Conservation (phyloP, 1,140 invertebrate species). For the Lasioglossum baleicum region DNA sequence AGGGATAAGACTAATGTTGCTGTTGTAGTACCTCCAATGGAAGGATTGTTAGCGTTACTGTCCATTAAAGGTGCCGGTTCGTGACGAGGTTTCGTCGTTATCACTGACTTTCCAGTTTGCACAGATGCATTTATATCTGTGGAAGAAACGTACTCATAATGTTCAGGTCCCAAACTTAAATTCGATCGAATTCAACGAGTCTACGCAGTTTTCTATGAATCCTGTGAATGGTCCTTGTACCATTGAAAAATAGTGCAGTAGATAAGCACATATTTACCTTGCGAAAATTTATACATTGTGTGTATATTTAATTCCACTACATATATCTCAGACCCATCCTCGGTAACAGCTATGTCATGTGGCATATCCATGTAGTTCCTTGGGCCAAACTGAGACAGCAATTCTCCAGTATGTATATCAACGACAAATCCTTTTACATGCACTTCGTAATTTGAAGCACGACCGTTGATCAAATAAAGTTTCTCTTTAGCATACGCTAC, state of each 20-base stretch:
- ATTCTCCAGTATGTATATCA: slow-evolving; percentile 81
- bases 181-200: no score
- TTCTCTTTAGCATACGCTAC: slow-evolving; percentile 83
- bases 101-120: slow-evolving; percentile 30
- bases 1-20: slow-evolving; percentile 62
- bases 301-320: slow-evolving; percentile 87
- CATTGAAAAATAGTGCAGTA: no score
- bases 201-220: no score
- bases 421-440: slow-evolving; percentile 85
- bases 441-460: slow-evolving; percentile 29
- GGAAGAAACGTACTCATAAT: slow-evolving; percentile 20
- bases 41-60: slow-evolving; percentile 35
- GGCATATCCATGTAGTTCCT: slow-evolving; percentile 83
- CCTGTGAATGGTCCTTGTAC: no score
- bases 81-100: slow-evolving; percentile 27
- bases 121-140: slow-evolving; percentile 47
- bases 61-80: slow-evolving; percentile 60
- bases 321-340: slow-evolving; percentile 85
- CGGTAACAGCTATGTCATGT: slow-evolving; percentile 87
- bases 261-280: slow-evolving; percentile 57
- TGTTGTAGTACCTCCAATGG: slow-evolving; percentile 50
- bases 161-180: no score
- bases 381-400: slow-evolving; percentile 84
- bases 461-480: slow-evolving; percentile 75
- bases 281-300: slow-evolving; percentile 83